phyloP scores from a whole-genome alignment of 2,113 vertebrate species.

The Eleginops maclovinus region DNA sequence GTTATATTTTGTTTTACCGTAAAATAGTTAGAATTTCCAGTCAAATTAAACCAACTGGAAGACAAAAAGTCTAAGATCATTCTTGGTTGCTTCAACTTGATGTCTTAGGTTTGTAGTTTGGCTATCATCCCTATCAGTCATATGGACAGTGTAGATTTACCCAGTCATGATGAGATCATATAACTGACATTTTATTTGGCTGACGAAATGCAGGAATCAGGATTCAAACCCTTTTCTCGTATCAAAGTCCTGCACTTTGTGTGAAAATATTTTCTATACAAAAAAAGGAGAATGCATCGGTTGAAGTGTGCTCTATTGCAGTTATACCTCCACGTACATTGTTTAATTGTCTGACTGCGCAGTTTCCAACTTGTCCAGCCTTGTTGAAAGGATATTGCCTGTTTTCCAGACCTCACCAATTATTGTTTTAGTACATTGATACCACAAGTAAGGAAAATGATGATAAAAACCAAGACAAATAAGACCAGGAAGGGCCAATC shows the following conservation, averaged over 20 bases:
- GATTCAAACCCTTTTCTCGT: neutral
- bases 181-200: neutral
- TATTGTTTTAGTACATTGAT: neutral
- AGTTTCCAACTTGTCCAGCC: neutral
- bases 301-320: neutral
- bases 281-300: neutral
- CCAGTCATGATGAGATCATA: too few relatives aligned
- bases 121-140: neutral
- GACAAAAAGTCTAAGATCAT: neutral
- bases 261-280: neutral
- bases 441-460: neutral
- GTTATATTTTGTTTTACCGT: neutral
- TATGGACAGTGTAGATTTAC: neutral
- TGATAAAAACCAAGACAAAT: neutral
- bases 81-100: neutral
- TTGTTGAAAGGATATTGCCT: neutral
- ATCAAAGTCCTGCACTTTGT: neutral
- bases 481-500: neutral
- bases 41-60: slow-evolving; percentile 47
- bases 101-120: neutral
- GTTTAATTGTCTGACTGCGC: neutral
- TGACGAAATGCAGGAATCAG: neutral
- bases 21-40: slow-evolving; percentile 16
- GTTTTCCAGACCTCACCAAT: slow-evolving; percentile 10
- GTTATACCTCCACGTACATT: neutral